Conservation (phyloP, 1,140 invertebrate species). For the Drosophila sproati region DNA sequence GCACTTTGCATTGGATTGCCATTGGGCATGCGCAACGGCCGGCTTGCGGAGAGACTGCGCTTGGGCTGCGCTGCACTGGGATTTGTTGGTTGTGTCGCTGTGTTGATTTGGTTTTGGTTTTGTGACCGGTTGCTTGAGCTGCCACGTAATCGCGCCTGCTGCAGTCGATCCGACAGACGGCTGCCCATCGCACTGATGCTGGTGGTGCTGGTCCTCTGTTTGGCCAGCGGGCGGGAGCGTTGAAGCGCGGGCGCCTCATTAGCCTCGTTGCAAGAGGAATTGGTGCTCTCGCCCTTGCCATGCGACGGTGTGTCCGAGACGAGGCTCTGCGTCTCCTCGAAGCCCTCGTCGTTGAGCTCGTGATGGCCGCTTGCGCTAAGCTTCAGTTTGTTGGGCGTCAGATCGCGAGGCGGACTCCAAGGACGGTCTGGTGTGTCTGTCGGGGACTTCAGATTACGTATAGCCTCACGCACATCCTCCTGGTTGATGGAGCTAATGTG, state of each 20-base stretch:
- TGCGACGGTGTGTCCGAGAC: constrained; percentile 94
- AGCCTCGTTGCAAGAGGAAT: constrained; percentile 88
- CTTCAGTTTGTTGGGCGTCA: constrained; percentile 60
- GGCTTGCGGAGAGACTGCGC: constrained; percentile 63
- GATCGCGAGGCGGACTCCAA: constrained; percentile 85
- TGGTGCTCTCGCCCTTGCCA: constrained; percentile 86
- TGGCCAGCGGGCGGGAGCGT: constrained; percentile 55
- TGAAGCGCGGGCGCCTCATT: constrained; percentile 55
- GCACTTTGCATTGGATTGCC: constrained; percentile 54
- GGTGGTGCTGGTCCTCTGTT: constrained; percentile 65
- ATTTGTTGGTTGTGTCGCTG: constrained; percentile 47
- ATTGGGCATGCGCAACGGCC: constrained; percentile 73
- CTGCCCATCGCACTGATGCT: constrained; percentile 71
- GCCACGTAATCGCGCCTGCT: constrained; percentile 59
- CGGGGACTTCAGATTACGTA: constrained; percentile 87
- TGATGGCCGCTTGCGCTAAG: constrained; percentile 85
- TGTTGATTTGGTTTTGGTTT: constrained; percentile 51
- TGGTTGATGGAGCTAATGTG: constrained; percentile 87
- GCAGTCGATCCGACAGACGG: constrained; percentile 71
- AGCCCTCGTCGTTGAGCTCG: constrained; percentile 93
- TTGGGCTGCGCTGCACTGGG: constrained; percentile 32
- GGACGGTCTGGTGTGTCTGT: constrained; percentile 86
- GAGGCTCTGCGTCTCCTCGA: constrained; percentile 94
- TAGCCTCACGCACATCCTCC: constrained; percentile 87
- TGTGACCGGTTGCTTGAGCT: constrained; percentile 34